A percentile compares a stretch with the other conserved stretches of the same genome.
These are phyloP conservation scores for Hemibagrus guttatus DNA, from an alignment of 2,797 vertebrate species.

Conservation along the genomic window DNA sequence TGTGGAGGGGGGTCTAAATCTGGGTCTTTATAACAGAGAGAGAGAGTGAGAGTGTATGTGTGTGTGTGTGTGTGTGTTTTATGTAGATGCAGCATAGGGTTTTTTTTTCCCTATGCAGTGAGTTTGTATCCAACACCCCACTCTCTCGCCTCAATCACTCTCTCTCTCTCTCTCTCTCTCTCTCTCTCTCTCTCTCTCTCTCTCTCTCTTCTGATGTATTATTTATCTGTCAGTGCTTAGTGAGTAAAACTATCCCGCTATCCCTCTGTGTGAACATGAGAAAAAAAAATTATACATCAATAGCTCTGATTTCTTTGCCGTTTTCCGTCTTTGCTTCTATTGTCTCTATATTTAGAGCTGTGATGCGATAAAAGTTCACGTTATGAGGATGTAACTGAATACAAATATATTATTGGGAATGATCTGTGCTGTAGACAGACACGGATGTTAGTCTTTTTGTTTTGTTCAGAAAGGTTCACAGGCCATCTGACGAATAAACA, in stretches of 20 bases:
- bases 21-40: slow-evolving; percentile 21
- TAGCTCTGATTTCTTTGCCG: not conserved
- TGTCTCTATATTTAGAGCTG: not conserved
- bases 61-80: slow-evolving; percentile 26
- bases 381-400: not conserved
- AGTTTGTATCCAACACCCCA: not conserved
- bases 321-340: not conserved
- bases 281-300: not conserved
- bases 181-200: slow-evolving; percentile 60
- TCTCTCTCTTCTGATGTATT: slow-evolving; percentile 72
- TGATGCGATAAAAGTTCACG: not conserved
- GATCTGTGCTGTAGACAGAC: not conserved
- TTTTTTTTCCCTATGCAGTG: slow-evolving; percentile 19
- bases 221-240: slow-evolving; percentile 72
- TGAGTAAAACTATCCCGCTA: slow-evolving; percentile 64
- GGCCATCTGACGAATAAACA: not conserved
- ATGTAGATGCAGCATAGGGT: not conserved
- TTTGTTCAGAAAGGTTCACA: not conserved
- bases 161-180: slow-evolving; percentile 64
- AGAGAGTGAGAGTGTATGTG: slow-evolving; percentile 24
- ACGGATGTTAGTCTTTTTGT: not conserved
- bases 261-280: not conserved
- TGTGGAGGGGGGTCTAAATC: not conserved
- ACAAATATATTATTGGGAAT: not conserved
- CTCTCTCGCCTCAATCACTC: not conserved